phyloP scores from a whole-genome alignment of 2,888 invertebrate species.

The Aplocera efformata region DNA sequence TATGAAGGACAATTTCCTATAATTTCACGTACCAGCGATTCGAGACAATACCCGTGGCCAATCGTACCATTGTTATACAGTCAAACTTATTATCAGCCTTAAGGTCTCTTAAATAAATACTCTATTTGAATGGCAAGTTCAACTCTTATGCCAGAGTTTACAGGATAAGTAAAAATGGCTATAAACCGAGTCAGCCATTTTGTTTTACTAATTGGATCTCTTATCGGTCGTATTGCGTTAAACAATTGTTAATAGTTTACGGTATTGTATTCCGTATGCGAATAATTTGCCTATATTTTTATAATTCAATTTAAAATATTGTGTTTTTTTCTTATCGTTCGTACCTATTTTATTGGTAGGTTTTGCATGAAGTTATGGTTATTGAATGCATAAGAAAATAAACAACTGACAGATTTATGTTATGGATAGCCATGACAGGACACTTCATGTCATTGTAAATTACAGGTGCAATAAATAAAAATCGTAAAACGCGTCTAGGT shows the following conservation, averaged over 20 bases:
- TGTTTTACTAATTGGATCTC: constrained; percentile 65
- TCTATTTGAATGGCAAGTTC: constrained; percentile 6
- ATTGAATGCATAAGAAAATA: background rate
- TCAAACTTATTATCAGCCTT: constrained; percentile 16
- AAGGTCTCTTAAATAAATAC: constrained; percentile 14
- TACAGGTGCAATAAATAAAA: constrained; percentile 2
- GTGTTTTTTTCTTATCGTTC: constrained; percentile 9
- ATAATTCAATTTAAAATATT: constrained; percentile 23
- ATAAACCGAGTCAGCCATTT: constrained; percentile 47
- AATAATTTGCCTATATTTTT: constrained; percentile 31
- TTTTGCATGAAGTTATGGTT: constrained; percentile 4
- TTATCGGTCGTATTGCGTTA: constrained; percentile 64
- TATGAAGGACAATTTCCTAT: constrained; percentile 35
- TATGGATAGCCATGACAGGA: background rate
- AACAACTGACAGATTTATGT: background rate
- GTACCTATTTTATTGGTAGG: constrained; percentile 3
- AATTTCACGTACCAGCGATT: constrained; percentile 46
- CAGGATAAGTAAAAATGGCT: constrained; percentile 44
- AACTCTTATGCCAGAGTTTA: constrained; percentile 11
- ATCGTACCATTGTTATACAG: constrained; percentile 42
- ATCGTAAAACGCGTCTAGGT: constrained; percentile 4
- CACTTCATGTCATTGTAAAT: background rate
- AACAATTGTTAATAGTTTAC: constrained; percentile 65
- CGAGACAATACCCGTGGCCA: constrained; percentile 47
- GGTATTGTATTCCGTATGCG: constrained; percentile 50